Base-by-base conservation (phyloP, 2,888 invertebrate species). In the Athripsodes cinereus region DNA sequence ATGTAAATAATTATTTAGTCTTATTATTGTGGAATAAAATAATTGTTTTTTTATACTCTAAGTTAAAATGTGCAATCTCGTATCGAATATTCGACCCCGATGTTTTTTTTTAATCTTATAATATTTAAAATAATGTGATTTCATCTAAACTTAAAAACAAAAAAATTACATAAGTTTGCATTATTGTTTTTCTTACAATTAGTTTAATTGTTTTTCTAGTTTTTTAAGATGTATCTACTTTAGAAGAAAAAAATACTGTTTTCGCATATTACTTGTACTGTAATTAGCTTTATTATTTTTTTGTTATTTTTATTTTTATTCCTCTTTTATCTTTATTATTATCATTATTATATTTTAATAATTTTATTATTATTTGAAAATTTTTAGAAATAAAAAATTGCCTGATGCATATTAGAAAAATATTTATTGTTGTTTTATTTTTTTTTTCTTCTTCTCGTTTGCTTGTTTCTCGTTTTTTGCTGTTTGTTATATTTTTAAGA, bases 401-500 rank as follows among this genome's bases (percentile, higher is more conserved):
- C 60, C 59, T 55, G 55, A 60, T 51, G 52, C 57, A 63, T 61
- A 52, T 55, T 61, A 58, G 56, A 55, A 59, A 58, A 54, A 60
- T 55, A 58, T 53, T 57, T 54, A 59, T 53, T 54, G 61, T 64
- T 64, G 63, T 64, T 61, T 65, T 62, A 60, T 62, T 62, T 64
- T 60, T 59, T 57, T 60, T 55, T 57, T 57, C 52, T 53, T 59
- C 51, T 59, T 62, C 64, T 60, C 57, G 52, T 50, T 61, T 64
- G 52, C 58, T 55, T 52, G 53, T 54, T 60, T 59, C 51, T 60
- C 59, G 64, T 64, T 65, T 65, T 65, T 62, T 64, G 18, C 31
- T 58, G 19, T 59, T 60, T 56, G 52, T 54, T 59, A 57, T 59
- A 51, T 35, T 69, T 66, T 69, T 62, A 59, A 63, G 58, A 60